Percentiles rank a stretch among this genome's conserved stretches.
Conservation (phyloP, 1,140 invertebrate genomes). For the Palaemon carinicauda region DNA sequence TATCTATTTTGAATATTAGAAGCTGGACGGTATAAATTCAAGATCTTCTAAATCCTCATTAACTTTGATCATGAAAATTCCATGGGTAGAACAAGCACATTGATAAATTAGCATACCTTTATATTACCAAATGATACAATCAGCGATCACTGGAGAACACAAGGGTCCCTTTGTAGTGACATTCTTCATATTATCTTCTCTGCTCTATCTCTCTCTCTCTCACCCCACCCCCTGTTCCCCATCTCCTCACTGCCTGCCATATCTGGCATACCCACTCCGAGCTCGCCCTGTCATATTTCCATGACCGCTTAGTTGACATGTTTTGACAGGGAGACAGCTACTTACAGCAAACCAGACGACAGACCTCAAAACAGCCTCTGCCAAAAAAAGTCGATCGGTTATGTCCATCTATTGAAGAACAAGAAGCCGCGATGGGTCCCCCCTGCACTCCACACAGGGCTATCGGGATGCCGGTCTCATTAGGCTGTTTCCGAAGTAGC, state of each 20-base stretch:
- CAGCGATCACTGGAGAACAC: no score
- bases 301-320: conserved; percentile 23
- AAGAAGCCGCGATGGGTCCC: no score
- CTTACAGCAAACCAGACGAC: conserved; percentile 47
- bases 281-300: conserved; percentile 38
- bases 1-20: no score
- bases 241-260: neutral
- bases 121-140: no score
- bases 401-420: conserved; percentile 45
- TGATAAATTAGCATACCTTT: no score
- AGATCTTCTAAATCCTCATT: no score
- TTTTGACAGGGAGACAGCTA: conserved; percentile 53
- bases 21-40: no score
- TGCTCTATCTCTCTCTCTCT: neutral
- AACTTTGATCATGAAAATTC: no score
- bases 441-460: no score
- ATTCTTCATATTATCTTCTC: neutral
- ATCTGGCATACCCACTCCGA: neutral
- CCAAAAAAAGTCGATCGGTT: conserved; percentile 36
- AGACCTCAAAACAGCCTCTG: conserved; percentile 40
- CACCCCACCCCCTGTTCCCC: neutral
- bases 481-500: neutral
- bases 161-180: neutral
- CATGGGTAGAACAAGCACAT: no score
- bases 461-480: neutral